Conservation (phyloP, 2,113 vertebrate genomes). For the Trochalopteron elliotii region DNA sequence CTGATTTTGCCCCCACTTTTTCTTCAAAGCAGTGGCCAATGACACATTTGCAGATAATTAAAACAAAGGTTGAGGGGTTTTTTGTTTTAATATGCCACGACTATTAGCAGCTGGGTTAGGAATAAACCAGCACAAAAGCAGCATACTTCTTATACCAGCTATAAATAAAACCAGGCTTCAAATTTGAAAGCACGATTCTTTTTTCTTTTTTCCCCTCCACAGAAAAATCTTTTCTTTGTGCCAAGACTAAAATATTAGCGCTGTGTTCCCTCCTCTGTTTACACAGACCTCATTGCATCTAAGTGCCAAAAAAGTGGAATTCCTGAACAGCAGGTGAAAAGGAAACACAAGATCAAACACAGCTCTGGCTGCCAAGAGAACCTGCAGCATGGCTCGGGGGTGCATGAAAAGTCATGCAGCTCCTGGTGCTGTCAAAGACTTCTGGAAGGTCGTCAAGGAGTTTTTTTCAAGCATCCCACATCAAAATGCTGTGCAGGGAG, state of each 20-base stretch:
- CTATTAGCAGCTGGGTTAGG: neutral
- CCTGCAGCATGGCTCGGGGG: slow-evolving; percentile 1
- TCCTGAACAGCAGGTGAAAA: slow-evolving; percentile 63
- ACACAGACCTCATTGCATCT: neutral
- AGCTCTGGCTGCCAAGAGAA: slow-evolving; percentile 31
- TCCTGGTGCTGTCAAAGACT: neutral
- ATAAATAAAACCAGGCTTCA: slow-evolving; percentile 13
- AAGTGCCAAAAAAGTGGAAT: slow-evolving; percentile 41
- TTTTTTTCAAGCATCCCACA: neutral
- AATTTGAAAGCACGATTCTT: neutral
- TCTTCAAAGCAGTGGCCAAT: neutral
- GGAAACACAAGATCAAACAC: slow-evolving; percentile 40
- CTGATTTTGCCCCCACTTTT: neutral
- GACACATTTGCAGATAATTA: neutral
- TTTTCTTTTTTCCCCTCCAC: neutral
- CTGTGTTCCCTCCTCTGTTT: slow-evolving; percentile 9
- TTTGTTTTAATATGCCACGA: neutral
- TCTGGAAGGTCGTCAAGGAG: neutral
- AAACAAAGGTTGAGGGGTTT: neutral
- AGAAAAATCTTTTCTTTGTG: neutral
- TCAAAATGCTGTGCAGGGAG: neutral
- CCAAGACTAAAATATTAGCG: slow-evolving; percentile 5
- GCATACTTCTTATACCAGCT: neutral
- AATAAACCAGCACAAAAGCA: neutral
- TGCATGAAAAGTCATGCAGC: neutral